Evolutionary conservation across 2,113 vertebrate genomes (phyloP).

Genomic region (Alexandromys fortis): DNA sequence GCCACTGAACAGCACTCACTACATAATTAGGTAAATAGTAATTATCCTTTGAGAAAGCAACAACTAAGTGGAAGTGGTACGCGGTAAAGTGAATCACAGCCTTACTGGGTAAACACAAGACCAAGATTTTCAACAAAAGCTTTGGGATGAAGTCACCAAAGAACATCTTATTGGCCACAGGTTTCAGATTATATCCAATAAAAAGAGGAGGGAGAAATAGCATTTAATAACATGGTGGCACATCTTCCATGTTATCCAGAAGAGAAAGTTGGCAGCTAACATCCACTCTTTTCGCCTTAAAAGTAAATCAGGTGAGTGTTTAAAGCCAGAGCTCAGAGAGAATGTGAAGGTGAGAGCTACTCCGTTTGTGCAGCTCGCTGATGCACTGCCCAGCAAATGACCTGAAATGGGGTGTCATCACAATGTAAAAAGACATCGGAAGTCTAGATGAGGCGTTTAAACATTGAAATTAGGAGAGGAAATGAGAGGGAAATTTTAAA

Average conservation of each 20-base stretch:
- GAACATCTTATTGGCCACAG: not conserved
- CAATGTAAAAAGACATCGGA: not conserved
- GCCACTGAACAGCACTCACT: constrained; percentile 78
- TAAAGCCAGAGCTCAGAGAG: not conserved
- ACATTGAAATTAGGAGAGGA: not conserved
- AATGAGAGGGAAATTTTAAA: not conserved
- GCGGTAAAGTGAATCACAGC: constrained; percentile 57
- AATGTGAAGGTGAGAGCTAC: not conserved
- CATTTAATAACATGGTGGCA: not conserved
- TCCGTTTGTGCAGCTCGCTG: not conserved
- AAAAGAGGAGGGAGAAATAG: not conserved
- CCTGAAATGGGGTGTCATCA: not conserved
- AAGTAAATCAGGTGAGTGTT: not conserved
- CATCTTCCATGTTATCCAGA: not conserved
- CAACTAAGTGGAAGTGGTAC: constrained; percentile 63
- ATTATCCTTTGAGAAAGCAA: constrained; percentile 82
- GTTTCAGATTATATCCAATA: not conserved
- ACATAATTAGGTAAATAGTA: constrained; percentile 83
- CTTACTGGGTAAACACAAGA: constrained; percentile 46
- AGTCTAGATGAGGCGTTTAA: not conserved
- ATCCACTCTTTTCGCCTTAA: not conserved
- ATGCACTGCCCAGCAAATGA: not conserved
- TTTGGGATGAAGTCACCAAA: constrained; percentile 48
- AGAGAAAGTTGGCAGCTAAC: not conserved
- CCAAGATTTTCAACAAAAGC: constrained; percentile 3